Conservation (phyloP, 2,888 invertebrate species). For the Xanthia togata region DNA sequence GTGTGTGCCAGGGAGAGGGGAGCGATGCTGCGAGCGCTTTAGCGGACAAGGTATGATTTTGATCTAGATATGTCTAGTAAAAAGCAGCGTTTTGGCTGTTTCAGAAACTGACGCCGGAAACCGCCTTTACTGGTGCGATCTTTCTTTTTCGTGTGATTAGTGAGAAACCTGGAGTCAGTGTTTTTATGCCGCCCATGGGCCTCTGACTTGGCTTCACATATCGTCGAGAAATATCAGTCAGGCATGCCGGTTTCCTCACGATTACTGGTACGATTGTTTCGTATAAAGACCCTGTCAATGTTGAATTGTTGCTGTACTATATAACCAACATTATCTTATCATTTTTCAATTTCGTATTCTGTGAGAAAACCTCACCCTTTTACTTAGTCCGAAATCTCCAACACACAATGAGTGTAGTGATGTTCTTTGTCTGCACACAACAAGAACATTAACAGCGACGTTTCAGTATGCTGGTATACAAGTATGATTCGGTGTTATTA, state of each 20-base stretch:
- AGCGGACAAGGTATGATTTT: neutral
- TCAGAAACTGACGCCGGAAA: neutral
- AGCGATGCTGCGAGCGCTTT: neutral
- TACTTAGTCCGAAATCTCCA: neutral
- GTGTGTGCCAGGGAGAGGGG: neutral
- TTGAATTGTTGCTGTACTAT: neutral
- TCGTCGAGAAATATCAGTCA: too few relatives aligned
- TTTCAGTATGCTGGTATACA: neutral
- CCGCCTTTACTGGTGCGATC: neutral
- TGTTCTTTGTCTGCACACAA: neutral
- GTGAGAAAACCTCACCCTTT: neutral
- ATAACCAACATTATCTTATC: neutral
- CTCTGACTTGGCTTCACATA: too few relatives aligned
- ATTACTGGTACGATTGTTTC: too few relatives aligned
- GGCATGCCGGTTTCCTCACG: too few relatives aligned
- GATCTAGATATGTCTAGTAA: too few relatives aligned
- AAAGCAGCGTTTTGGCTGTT: neutral
- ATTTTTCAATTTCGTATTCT: neutral
- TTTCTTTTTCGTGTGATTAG: too few relatives aligned
- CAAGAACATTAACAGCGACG: too few relatives aligned
- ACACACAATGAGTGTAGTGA: too few relatives aligned
- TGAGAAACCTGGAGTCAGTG: too few relatives aligned
- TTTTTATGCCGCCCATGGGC: too few relatives aligned
- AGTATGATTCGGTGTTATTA: neutral
- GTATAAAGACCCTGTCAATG: too few relatives aligned